Evolutionary conservation across 2,888 invertebrate genomes (phyloP).

Genomic region (Onchidella celtica): DNA sequence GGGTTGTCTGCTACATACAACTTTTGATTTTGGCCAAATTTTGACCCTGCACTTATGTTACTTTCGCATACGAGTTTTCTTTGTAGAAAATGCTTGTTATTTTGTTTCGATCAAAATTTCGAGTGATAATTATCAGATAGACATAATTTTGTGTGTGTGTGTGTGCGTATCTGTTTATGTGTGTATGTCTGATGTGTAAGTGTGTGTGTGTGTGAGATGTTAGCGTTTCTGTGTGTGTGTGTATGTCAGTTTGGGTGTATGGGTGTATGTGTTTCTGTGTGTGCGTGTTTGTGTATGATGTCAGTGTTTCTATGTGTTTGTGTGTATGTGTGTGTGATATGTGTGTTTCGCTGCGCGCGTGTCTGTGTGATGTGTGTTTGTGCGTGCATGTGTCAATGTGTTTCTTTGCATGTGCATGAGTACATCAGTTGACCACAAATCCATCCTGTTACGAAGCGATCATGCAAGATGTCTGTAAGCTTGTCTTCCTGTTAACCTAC

Average conservation of each 20-base stretch:
- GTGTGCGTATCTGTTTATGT: not conserved
- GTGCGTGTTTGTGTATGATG: not conserved
- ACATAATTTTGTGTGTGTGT: not conserved
- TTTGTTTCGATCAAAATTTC: no score
- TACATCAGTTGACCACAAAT: not conserved
- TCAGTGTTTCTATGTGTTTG: not conserved
- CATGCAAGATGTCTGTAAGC: no score
- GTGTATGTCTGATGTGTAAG: not conserved
- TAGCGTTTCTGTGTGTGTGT: not conserved
- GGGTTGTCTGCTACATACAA: no score
- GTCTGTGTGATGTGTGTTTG: not conserved
- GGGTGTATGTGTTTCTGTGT: not conserved
- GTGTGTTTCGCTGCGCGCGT: not conserved
- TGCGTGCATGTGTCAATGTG: not conserved
- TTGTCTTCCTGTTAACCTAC: no score
- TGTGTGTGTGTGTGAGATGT: not conserved
- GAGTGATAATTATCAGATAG: no score
- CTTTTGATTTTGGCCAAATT: no score
- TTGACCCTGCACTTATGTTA: no score
- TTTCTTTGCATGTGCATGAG: not conserved
- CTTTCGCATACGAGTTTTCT: no score
- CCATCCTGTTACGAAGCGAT: no score
- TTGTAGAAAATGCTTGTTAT: no score
- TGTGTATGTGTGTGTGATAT: not conserved
- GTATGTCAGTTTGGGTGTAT: not conserved